These are phyloP conservation scores for Todiramphus chloris DNA, from an alignment of 2,113 vertebrate genomes.

Conservation along the genomic window DNA sequence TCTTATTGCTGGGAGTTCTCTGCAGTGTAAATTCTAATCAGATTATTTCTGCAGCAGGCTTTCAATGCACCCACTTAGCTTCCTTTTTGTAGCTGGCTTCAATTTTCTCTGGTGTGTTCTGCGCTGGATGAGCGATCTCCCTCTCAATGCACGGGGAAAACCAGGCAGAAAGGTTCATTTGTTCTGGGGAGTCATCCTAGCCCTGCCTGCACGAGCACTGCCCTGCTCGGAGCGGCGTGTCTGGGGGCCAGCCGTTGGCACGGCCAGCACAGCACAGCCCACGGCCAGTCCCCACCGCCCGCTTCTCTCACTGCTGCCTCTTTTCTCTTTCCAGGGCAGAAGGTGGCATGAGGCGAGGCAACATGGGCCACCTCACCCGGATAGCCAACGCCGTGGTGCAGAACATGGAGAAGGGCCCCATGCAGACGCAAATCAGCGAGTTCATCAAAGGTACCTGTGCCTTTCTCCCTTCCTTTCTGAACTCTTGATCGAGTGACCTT, in stretches of 20 bases:
- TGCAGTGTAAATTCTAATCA: neutral
- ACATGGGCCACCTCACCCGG: conserved; percentile 96
- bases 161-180: neutral
- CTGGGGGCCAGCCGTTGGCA: too few species aligned
- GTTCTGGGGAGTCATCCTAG: rapidly evolving
- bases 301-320: too few species aligned
- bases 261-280: too few species aligned
- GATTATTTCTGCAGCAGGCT: neutral
- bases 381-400: conserved; percentile 95
- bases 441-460: conserved; percentile 85
- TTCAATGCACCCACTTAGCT: rapidly evolving
- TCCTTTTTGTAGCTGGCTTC: neutral
- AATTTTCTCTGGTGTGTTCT: rapidly evolving
- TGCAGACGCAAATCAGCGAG: conserved; percentile 85
- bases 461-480: neutral
- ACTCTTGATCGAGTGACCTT: neutral
- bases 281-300: too few species aligned
- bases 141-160: too few species aligned
- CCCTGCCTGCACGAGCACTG: neutral
- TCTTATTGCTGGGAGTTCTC: neutral
- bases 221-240: too few species aligned
- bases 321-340: conserved; percentile 77
- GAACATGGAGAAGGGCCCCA: conserved; percentile 90
- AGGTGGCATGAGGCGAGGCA: conserved; percentile 90
- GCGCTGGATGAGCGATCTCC: rapidly evolving